Evolutionary conservation across 2,888 invertebrate species (phyloP), one percentile per base, ranked within the genome.

Genomic region (Sesia bembeciformis): DNA sequence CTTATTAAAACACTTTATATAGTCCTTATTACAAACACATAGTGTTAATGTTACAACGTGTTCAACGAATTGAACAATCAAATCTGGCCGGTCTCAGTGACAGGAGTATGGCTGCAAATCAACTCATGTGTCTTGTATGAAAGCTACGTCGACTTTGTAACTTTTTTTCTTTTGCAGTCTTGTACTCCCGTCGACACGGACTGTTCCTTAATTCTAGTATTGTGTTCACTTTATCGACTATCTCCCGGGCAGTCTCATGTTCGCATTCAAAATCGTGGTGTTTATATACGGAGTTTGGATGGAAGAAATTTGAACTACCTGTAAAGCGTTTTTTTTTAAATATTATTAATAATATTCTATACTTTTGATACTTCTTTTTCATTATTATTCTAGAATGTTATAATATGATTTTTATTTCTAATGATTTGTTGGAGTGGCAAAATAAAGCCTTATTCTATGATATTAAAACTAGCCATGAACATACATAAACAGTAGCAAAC

Each of bases 211-310:
- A 88, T 70, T 97, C 95, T 58, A 98, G 81, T 60, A 97, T 97
- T 57, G 95, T 93, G 79, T 95, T 96, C 6, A 98, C 92, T 87
- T 97, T 97, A 61, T 94, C 93, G 0, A 96, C 94, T 52, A 98
- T 97, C 78, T 96, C 96, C 62, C 93, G 92, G 0, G 96, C 96
- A 1, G 91, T 92, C 3, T 90, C 90, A 52, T 92, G 91, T 60
- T 96, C 96, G 3, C 95, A 92, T 82, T 97, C 97, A 73, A 98
- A 97, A 72, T 96, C 96, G 67, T 96, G 96, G 72, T 94, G 93
- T 75, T 97, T 97, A 79, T 95, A 97, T 53, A 93, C 93, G 4
- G 90, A 81, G 59, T 76, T 84, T 54, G 76, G 74, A 60, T 79
- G 74, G 60, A 82, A 83, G 59, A 83, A 72, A 59, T 70, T 76